A percentile compares a stretch with the other conserved stretches of the same genome.
Conservation (phyloP, 1,140 invertebrate species). For the Drepana arcuata region DNA sequence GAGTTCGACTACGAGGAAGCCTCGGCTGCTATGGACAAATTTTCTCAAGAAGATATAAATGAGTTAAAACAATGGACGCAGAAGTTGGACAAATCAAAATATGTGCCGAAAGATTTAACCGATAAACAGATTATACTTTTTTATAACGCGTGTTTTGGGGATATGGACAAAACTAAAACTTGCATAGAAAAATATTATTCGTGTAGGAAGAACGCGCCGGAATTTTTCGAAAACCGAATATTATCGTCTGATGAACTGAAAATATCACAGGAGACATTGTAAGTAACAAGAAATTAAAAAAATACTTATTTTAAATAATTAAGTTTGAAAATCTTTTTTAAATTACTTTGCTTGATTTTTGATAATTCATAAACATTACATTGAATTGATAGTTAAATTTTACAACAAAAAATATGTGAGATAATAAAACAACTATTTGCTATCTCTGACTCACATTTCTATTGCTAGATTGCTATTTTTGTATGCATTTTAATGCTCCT, state of each 20-base stretch:
- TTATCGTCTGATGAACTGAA: slow-evolving; percentile 38
- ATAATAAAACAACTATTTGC: no score
- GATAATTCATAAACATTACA: no score
- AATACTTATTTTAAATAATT: no score
- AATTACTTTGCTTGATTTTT: no score
- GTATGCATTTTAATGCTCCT: no score
- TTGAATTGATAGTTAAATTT: no score
- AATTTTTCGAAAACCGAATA: slow-evolving; percentile 74
- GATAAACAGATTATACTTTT: slow-evolving; percentile 73
- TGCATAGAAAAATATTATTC: slow-evolving; percentile 75
- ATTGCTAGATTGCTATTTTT: no score
- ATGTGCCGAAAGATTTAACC: slow-evolving; percentile 61
- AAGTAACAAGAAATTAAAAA: no score
- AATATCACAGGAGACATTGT: slow-evolving; percentile 59
- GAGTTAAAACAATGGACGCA: slow-evolving; percentile 43
- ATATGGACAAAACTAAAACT: slow-evolving; percentile 70
- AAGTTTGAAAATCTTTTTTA: no score
- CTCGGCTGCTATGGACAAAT: slow-evolving; percentile 44
- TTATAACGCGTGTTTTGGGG: slow-evolving; percentile 74
- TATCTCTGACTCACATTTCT: no score
- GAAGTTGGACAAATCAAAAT: slow-evolving; percentile 59
- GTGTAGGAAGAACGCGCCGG: slow-evolving; percentile 69
- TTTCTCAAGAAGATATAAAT: slow-evolving; percentile 50
- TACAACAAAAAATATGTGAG: no score
- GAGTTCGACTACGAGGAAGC: slow-evolving; percentile 48